Evolutionary conservation across 2,113 vertebrate genomes (phyloP).

Genomic region (Himantopus leucocephalus): DNA sequence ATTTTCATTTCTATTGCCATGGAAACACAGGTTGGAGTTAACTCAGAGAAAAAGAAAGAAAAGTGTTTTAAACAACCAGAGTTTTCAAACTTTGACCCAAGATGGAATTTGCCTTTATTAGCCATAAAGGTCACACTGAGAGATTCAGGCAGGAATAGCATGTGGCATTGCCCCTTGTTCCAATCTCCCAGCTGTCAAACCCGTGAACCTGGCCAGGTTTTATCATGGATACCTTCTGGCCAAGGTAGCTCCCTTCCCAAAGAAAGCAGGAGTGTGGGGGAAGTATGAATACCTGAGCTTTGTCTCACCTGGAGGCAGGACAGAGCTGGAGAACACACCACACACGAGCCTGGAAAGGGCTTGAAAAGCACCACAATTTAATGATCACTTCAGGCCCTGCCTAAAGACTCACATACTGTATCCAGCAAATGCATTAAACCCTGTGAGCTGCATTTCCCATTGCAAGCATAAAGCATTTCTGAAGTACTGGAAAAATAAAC

Average conservation of each 20-base stretch:
- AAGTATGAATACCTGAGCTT: background rate
- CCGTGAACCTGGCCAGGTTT: background rate
- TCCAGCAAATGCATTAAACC: background rate
- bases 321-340: background rate
- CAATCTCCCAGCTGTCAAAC: background rate
- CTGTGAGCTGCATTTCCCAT: background rate
- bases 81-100: background rate
- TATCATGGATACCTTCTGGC: background rate
- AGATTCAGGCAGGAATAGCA: background rate
- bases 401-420: background rate
- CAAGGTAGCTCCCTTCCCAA: background rate
- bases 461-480: background rate
- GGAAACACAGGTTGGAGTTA: slow-evolving; percentile 10
- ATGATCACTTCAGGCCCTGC: background rate
- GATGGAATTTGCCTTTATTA: background rate
- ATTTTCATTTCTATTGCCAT: slow-evolving; percentile 22
- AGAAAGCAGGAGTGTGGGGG: background rate
- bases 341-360: rapidly evolving
- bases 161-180: background rate
- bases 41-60: background rate
- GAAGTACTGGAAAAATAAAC: background rate
- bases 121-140: background rate
- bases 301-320: background rate
- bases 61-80: background rate
- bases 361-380: background rate